phyloP scores from a whole-genome alignment of 2,888 invertebrate species.

The Linnaemya tessellans region DNA sequence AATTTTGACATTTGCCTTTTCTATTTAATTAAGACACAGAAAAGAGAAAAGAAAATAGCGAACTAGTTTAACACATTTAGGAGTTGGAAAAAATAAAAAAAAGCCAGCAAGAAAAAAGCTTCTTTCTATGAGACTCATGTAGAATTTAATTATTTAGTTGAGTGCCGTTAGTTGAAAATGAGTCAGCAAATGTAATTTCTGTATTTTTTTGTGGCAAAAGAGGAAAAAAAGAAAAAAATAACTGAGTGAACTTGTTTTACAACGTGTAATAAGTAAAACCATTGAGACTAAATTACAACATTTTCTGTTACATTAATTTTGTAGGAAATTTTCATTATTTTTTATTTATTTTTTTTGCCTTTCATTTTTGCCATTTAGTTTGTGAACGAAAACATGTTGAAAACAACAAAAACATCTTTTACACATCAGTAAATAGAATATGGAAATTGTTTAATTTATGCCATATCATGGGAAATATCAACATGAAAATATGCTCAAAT shows the following conservation, averaged over 20 bases:
- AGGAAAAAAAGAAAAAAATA: not conserved
- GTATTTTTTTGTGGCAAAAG: not conserved
- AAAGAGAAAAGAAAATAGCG: not conserved
- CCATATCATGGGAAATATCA: conserved; percentile 22
- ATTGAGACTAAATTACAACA: conserved; percentile 39
- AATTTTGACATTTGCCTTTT: conserved; percentile 22
- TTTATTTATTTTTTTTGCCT: conserved; percentile 1
- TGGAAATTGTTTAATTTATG: conserved; percentile 42
- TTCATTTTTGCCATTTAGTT: conserved; percentile 16
- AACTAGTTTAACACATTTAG: conserved; percentile 7
- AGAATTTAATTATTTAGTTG: conserved; percentile 52
- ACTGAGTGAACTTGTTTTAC: conserved; percentile 5
- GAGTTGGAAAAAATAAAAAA: not conserved
- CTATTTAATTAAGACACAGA: not conserved
- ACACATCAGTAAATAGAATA: conserved; percentile 62
- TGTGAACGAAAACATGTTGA: conserved; percentile 24
- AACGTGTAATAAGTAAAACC: conserved; percentile 26
- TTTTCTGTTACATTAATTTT: conserved; percentile 16
- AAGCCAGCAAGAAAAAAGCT: not conserved
- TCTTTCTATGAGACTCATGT: conserved; percentile 17
- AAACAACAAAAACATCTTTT: conserved; percentile 61
- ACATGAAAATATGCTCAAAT: conserved; percentile 22
- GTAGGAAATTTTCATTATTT: not conserved
- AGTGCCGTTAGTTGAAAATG: conserved; percentile 37
- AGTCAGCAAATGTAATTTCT: conserved; percentile 33